Evolutionary conservation across 2,797 vertebrate species (phyloP).

Genomic region (Sebastes paucispinis): DNA sequence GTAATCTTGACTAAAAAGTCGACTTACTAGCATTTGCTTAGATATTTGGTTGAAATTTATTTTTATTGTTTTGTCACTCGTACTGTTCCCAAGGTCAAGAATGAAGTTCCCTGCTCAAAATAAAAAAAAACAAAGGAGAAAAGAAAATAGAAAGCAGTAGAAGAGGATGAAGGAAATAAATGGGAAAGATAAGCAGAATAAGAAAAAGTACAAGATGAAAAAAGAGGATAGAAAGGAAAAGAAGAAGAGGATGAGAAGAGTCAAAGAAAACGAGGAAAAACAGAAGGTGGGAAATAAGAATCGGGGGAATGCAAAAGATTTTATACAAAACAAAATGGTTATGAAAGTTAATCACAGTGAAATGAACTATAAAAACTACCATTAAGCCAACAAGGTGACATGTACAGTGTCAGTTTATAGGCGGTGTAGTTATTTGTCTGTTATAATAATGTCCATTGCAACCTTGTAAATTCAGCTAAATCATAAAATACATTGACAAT

Average conservation of each 20-base stretch:
- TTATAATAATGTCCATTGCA: slow-evolving; percentile 3
- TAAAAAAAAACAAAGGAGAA: too few species aligned
- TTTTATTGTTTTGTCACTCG: too few species aligned
- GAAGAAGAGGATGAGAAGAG: not conserved
- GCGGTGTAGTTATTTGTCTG: not conserved
- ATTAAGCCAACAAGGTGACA: slow-evolving; percentile 4
- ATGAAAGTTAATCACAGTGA: slow-evolving; percentile 29
- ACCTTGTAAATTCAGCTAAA: slow-evolving; percentile 39
- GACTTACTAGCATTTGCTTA: not conserved
- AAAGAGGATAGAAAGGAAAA: not conserved
- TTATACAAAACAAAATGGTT: not conserved
- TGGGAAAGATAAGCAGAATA: not conserved
- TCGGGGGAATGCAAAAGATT: not conserved
- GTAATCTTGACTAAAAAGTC: not conserved
- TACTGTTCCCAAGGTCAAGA: too few species aligned
- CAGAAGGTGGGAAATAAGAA: not conserved
- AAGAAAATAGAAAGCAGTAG: not conserved
- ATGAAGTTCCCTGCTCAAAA: too few species aligned
- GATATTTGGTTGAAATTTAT: too few species aligned
- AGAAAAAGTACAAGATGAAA: too few species aligned
- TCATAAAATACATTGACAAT: slow-evolving; percentile 25
- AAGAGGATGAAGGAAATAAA: not conserved
- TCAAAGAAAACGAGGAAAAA: not conserved
- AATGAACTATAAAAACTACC: slow-evolving; percentile 8
- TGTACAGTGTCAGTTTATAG: slow-evolving; percentile 1